Evolutionary conservation across 2,113 vertebrate species (phyloP), one percentile per base, ranked within the genome.

Genomic region (Tachycineta bicolor): DNA sequence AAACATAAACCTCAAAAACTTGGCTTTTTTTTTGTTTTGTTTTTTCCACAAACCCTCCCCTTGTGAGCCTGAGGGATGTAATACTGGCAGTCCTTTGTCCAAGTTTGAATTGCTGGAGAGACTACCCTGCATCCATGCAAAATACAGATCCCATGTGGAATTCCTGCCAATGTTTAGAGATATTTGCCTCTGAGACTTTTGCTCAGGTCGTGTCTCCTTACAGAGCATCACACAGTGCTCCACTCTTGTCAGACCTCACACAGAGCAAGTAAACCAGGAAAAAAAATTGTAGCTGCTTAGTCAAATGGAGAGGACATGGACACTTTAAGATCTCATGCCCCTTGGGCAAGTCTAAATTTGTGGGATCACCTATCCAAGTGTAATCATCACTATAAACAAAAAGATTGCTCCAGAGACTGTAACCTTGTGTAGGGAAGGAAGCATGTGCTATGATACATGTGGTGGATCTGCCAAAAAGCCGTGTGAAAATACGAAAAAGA

Each of bases 161-260:
- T 74, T 89, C 60, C 29, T 73, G 26, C 39, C 56, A 64, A 0
- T 8, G 2, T 12, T 87, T 18, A 60, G 31, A 60, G 55, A 22
- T 58, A 83, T 56, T 83, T 92, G 43, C 71, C 83, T 59, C 79
- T 80, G 68, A 85, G 47, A 67, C 59, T 89, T 92, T 89, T 55
- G 14, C 47, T 70, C 41, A 41, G 58, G 49, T 90, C 85, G 60
- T n/a, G n/a, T 76, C 26, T 53, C 33, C 52, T 94, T 89, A 71
- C 64, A 75, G 47, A 89, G 16, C 24, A 67, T 56, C 64, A 71
- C 78, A 86, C 31, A 70, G 16, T 39, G 43, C 29, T 86, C 33
- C 34, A 16, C 71, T 83, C 64, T 55, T 59, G 52, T 87, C 83
- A 92, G 94, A 93, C 92, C 79, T 63, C 94, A 90, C 94, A 94